These are phyloP conservation scores for Trichopoda pennipes DNA, from an alignment of 2,888 invertebrate species.

Conservation along the genomic window DNA sequence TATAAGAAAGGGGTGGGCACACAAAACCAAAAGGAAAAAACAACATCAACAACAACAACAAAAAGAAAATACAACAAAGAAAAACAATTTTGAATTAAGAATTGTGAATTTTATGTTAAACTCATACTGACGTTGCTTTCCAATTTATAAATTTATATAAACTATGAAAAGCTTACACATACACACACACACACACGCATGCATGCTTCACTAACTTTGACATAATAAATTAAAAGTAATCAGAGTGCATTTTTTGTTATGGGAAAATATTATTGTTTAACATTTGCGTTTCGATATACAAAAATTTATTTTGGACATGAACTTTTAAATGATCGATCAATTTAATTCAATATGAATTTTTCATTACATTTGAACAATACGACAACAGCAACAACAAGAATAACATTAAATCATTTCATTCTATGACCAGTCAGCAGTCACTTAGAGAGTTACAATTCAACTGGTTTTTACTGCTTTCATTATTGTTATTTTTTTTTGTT, in stretches of 20 bases:
- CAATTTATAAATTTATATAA: not conserved
- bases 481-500: not conserved
- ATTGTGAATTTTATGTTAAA: slow-evolving; percentile 31
- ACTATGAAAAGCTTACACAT: not conserved
- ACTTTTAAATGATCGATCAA: slow-evolving; percentile 29
- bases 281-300: not conserved
- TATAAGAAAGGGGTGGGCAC: slow-evolving; percentile 2
- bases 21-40: not conserved
- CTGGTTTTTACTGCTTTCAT: not conserved
- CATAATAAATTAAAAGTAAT: slow-evolving; percentile 12
- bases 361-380: not conserved
- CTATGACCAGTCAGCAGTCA: slow-evolving; percentile 24
- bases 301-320: slow-evolving; percentile 12
- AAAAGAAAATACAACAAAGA: not conserved
- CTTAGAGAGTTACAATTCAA: slow-evolving; percentile 5
- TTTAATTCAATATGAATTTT: slow-evolving; percentile 5
- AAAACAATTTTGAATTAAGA: slow-evolving; percentile 48
- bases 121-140: not conserved
- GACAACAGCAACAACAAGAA: not conserved
- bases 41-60: not conserved
- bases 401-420: slow-evolving; percentile 15
- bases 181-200: not conserved
- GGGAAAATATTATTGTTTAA: not conserved
- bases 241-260: not conserved
- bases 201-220: not conserved